Percentiles rank a stretch among this genome's conserved stretches.
Evolutionary conservation across 2,797 vertebrate genomes (phyloP).

Genomic region (Periparus ater): DNA sequence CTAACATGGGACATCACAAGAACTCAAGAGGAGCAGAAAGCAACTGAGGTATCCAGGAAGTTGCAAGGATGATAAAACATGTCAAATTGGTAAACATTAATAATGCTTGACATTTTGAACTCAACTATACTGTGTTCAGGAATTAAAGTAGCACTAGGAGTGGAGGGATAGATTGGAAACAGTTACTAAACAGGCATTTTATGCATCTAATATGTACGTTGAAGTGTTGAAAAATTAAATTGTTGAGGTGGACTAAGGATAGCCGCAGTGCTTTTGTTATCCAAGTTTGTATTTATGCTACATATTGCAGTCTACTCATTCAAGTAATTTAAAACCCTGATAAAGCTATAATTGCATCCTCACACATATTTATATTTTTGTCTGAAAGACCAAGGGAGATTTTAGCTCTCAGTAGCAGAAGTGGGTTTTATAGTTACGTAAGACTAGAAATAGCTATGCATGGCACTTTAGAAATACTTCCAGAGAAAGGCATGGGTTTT

Average conservation of each 20-base stretch:
- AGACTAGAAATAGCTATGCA: not conserved
- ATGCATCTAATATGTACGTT: not conserved
- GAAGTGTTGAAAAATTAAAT: not conserved
- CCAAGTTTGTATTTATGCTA: not conserved
- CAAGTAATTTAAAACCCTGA: not conserved
- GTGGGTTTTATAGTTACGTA: not conserved
- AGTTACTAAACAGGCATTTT: not conserved
- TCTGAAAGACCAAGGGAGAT: not conserved
- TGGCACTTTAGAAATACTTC: not conserved
- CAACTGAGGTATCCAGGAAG: accelerated
- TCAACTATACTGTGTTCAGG: not conserved
- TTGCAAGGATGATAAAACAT: not conserved
- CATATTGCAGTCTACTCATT: not conserved
- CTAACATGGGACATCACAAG: not conserved
- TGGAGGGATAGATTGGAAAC: not conserved
- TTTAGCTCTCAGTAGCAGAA: not conserved
- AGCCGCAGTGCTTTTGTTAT: not conserved
- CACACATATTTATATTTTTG: not conserved
- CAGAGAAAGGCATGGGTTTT: not conserved
- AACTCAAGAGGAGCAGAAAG: not conserved
- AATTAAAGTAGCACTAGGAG: not conserved
- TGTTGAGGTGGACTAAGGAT: not conserved
- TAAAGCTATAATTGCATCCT: not conserved
- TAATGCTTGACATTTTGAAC: not conserved
- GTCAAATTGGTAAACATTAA: not conserved